Percentiles rank a stretch among this genome's conserved stretches.
Conservation (phyloP, 2,797 vertebrate species). For the Zonotrichia albicollis region DNA sequence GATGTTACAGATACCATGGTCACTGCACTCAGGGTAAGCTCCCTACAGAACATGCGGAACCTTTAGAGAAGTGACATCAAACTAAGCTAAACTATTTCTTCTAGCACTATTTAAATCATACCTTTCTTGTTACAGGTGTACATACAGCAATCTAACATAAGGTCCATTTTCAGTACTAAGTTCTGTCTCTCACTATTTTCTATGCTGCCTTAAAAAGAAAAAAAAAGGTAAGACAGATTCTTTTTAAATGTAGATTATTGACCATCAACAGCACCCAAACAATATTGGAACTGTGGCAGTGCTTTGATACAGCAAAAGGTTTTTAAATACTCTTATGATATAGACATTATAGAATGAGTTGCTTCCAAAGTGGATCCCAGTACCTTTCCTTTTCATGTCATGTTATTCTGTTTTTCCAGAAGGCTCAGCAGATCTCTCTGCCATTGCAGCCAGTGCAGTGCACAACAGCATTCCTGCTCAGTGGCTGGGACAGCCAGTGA, state of each 20-base stretch:
- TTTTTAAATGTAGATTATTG: background rate
- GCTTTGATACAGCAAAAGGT: background rate
- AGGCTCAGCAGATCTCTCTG: background rate
- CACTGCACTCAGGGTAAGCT: background rate
- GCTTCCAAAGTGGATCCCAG: background rate
- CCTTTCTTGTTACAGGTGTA: background rate
- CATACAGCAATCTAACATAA: background rate
- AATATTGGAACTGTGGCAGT: background rate
- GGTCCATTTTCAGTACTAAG: background rate
- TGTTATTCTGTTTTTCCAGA: background rate
- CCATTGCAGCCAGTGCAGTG: background rate
- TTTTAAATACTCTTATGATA: background rate
- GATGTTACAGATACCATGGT: background rate
- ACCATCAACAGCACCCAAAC: background rate
- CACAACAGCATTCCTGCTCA: background rate
- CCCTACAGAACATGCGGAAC: background rate
- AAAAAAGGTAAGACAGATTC: background rate
- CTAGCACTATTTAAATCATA: background rate
- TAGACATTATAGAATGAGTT: background rate
- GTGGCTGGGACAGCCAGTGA: background rate
- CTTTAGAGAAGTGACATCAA: background rate
- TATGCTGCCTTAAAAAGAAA: background rate
- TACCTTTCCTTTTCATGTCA: background rate
- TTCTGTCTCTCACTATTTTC: background rate
- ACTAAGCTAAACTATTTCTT: background rate